phyloP scores from a whole-genome alignment of 2,113 vertebrate genomes.

The Rallus limicola region DNA sequence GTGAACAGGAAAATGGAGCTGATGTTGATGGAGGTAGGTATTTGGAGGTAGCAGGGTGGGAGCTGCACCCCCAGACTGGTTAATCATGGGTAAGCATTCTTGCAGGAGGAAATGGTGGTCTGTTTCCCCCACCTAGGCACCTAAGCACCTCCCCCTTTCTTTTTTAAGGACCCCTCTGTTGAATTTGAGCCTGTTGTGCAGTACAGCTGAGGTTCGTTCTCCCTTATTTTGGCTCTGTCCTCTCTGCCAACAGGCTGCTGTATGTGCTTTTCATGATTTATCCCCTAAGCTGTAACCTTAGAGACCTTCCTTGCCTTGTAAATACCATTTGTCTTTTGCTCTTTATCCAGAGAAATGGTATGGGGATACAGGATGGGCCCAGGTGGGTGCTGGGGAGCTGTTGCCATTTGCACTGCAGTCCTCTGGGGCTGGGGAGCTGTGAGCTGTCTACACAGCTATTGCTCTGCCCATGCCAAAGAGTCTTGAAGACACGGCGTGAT shows the following conservation, averaged over 20 bases:
- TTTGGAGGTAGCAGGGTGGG: neutral
- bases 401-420: neutral
- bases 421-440: fast-evolving
- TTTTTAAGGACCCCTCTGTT: neutral
- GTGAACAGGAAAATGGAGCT: fast-evolving
- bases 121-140: neutral
- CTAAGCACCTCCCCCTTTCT: neutral
- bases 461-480: neutral
- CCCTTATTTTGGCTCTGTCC: neutral
- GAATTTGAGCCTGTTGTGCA: neutral
- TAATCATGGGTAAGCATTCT: neutral
- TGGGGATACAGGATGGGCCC: fast-evolving
- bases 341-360: neutral
- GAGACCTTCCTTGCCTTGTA: neutral
- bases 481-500: fast-evolving
- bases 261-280: neutral
- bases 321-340: neutral
- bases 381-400: neutral
- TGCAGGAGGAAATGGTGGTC: neutral
- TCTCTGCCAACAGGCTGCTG: neutral
- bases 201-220: fast-evolving
- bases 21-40: fast-evolving
- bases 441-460: neutral
- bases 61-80: neutral
- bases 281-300: neutral